Percentiles rank a stretch among this genome's conserved stretches.
phyloP scores from a whole-genome alignment of 2,888 invertebrate genomes.

The Liodrosophila aerea region DNA sequence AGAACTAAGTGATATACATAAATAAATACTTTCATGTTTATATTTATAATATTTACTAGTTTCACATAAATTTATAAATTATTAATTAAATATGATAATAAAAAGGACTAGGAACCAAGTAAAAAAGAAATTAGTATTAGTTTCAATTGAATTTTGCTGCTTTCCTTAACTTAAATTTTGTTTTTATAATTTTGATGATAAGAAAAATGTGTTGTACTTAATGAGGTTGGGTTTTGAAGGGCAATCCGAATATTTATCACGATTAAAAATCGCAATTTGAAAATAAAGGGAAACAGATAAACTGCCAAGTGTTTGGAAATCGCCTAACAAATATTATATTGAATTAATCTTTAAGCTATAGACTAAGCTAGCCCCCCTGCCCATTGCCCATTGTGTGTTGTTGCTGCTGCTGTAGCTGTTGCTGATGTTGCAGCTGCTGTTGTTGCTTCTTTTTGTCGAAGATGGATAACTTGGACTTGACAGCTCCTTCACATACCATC shows the following conservation, averaged over 20 bases:
- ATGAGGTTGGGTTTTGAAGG: slow-evolving; percentile 23
- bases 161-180: slow-evolving; percentile 13
- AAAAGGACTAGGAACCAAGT: slow-evolving; percentile 75
- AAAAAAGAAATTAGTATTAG: slow-evolving; percentile 46
- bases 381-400: slow-evolving; percentile 54
- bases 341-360: slow-evolving; percentile 20
- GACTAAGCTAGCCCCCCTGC: slow-evolving; percentile 30
- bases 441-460: slow-evolving; percentile 88
- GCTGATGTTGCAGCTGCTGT: slow-evolving; percentile 72
- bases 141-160: slow-evolving; percentile 10
- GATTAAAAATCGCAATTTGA: slow-evolving; percentile 14
- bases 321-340: slow-evolving; percentile 15
- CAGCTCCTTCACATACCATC: slow-evolving; percentile 93
- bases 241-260: slow-evolving; percentile 9
- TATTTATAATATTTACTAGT: slow-evolving; percentile 55
- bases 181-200: neutral
- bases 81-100: slow-evolving; percentile 49
- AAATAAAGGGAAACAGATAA: slow-evolving; percentile 16
- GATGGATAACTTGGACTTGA: slow-evolving; percentile 91
- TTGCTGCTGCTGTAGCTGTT: slow-evolving; percentile 80
- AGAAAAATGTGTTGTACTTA: slow-evolving; percentile 2
- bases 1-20: slow-evolving; percentile 46
- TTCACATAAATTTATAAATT: slow-evolving; percentile 46
- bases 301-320: slow-evolving; percentile 26
- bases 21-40: slow-evolving; percentile 68